Conservation (phyloP, 2,797 vertebrate species). For the Semotilus atromaculatus region DNA sequence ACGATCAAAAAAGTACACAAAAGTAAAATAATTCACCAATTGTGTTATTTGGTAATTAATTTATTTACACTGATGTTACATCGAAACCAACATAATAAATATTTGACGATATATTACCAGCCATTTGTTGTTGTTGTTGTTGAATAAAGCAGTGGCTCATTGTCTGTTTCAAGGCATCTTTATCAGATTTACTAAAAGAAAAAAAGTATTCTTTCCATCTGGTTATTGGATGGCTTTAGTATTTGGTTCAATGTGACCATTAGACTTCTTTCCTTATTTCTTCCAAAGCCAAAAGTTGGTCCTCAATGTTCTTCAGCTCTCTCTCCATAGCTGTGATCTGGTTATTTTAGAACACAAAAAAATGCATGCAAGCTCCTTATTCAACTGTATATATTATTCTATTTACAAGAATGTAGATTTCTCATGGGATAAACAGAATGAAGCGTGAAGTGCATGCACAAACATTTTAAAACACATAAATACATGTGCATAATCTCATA, state of each 20-base stretch:
- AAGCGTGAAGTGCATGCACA: slow-evolving; percentile 21
- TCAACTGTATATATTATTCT: not conserved
- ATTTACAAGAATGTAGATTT: not conserved
- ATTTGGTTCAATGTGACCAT: not conserved
- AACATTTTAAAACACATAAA: slow-evolving; percentile 4
- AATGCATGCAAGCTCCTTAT: not conserved
- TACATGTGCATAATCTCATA: slow-evolving; percentile 8
- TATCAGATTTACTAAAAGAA: not conserved
- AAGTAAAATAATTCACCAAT: not conserved
- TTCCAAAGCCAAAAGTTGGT: slow-evolving; percentile 69
- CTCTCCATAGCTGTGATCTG: slow-evolving; percentile 74
- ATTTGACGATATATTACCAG: too few species aligned
- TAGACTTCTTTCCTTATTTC: slow-evolving; percentile 31
- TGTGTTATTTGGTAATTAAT: slow-evolving; percentile 29
- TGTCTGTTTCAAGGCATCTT: not conserved
- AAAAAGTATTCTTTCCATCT: not conserved
- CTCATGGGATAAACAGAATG: slow-evolving; percentile 2
- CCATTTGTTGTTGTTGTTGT: not conserved
- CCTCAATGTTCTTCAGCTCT: slow-evolving; percentile 73
- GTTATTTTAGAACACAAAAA: slow-evolving; percentile 35
- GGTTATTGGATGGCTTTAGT: not conserved
- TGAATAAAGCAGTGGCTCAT: not conserved
- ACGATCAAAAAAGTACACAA: not conserved
- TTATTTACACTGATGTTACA: slow-evolving; percentile 44
- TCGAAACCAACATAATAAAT: slow-evolving; percentile 13